Evolutionary conservation across 2,888 invertebrate species (phyloP).

Genomic region (Cyclophora punctaria): DNA sequence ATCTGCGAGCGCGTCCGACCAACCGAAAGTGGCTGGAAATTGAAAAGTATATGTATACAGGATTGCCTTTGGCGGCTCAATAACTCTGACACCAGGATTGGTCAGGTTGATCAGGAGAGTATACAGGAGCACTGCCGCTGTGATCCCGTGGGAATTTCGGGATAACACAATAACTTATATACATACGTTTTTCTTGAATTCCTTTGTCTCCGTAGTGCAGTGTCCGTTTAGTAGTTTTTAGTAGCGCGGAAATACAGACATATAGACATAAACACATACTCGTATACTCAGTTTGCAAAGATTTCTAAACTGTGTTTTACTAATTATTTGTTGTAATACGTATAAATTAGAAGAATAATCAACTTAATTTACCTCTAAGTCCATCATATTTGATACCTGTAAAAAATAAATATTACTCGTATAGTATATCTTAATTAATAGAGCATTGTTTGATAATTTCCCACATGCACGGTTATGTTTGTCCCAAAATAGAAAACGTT

Average conservation of each 20-base stretch:
- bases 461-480: background rate
- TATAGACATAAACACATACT: background rate
- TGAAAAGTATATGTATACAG: background rate
- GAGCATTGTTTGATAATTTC: background rate
- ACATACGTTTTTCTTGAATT: too few relatives aligned
- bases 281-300: background rate
- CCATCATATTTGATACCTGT: conserved; percentile 24
- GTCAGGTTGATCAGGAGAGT: too few relatives aligned
- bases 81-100: too few relatives aligned
- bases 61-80: too few relatives aligned
- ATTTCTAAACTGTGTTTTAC: background rate
- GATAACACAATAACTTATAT: too few relatives aligned
- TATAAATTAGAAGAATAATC: background rate
- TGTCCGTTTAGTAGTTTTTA: background rate
- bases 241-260: background rate
- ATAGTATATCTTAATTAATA: background rate
- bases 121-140: too few relatives aligned
- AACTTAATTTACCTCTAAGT: conserved; percentile 16
- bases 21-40: conserved; percentile 57
- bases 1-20: conserved; percentile 59
- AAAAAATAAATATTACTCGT: background rate
- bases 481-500: background rate
- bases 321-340: background rate
- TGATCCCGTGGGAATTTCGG: too few relatives aligned
- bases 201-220: too few relatives aligned